Evolutionary conservation across 2,797 vertebrate genomes (phyloP), one percentile per base, ranked within the genome.

Genomic region (Eutrigla gurnardus): DNA sequence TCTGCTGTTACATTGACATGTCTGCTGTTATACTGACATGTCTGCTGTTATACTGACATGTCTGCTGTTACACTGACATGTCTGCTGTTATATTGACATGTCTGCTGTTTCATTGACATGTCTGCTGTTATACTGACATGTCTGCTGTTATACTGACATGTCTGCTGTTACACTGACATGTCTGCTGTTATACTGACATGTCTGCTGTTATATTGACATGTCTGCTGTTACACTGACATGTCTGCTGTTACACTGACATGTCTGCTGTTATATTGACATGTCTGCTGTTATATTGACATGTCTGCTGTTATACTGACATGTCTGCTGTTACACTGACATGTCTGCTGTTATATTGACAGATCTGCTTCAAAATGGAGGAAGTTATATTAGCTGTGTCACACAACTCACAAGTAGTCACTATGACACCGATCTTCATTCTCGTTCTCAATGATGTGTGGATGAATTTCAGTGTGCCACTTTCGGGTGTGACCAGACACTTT

Each of bases 241-340:
- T 1, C 4, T 25, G 18, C 47, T 49, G 47, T n/a, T 47, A 47
- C 46, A n/a, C 17, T 11, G 8, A 42, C 40, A 42, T 11, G 40
- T n/a, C 4, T 25, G 10, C 8, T 49, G 47, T 47, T 47, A 47
- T 17, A n/a, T 7, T 1, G 6, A 17, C 17, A 47, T 7, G 17
- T 4, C 46, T 47, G 17, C 45, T 14, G 13, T 3, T 12, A 50
- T 5, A 12, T 18, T 0, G 4, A 11, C 4, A 25, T 0, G 4
- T 11, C 1, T 13, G 11, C 43, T 45, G 43, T 6, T 12, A 50
- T 5, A 12, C 49, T 0, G 2, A 11, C 10, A 25, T 0, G 4
- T 5, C 13, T 46, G 45, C 14, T 47, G 46, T 3, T 49, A 46
- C 14, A 15, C 43, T 3, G 5, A 15, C 4, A 46, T 14, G 7